Base-by-base conservation (phyloP, 2,113 vertebrate genomes). In the Microtus richardsoni region DNA sequence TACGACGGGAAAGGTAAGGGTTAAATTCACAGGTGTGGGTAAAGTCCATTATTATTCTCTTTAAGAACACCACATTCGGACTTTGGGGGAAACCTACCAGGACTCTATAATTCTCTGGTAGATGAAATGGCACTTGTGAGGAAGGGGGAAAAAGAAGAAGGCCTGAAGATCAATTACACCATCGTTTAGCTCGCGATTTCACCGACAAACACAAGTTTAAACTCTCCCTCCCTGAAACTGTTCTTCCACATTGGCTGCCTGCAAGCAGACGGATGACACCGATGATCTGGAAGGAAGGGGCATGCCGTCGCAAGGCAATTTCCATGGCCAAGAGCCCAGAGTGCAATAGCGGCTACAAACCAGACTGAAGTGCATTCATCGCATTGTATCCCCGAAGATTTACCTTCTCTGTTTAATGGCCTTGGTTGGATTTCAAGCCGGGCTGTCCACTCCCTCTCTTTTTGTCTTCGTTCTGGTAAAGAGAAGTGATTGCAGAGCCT, bases 51-150 rank as follows among this genome's bases (percentile, higher is more conserved):
- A 85, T 70, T 66, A 58, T 64, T 95, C 71, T 74, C 44, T 88
- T 92, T 89, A 77, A 19, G 85, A 70, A 41, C 87, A 92, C 28
- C 75, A 41, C 64, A 39, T 66, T 47, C 9, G 77, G 86, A 96
- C 54, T 58, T 93, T 41, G 68, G 88, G 1, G 36, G 78, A 78
- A 86, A 70, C 30, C 47, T 47, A 44, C 54, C 4, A 74, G 22
- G 28, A 68, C 54, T 73, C 80, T 89, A 1, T 82, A 86, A 91
- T 95, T 92, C 84, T 88, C 58, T 89, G 71, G 47, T 68, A 77
- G 94, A 71, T 93, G 86, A 96, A 91, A 88, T 33, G 70, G 68
- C 84, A 92, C 10, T 93, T 88, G 84, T 77, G 16, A 85, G 47
- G 60, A 94, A 93, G 41, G 16, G 5, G 4, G 3, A 62, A 77